Evolutionary conservation across 2,113 vertebrate species (phyloP), one percentile per base, ranked within the genome.

Genomic region (Strigops habroptila): DNA sequence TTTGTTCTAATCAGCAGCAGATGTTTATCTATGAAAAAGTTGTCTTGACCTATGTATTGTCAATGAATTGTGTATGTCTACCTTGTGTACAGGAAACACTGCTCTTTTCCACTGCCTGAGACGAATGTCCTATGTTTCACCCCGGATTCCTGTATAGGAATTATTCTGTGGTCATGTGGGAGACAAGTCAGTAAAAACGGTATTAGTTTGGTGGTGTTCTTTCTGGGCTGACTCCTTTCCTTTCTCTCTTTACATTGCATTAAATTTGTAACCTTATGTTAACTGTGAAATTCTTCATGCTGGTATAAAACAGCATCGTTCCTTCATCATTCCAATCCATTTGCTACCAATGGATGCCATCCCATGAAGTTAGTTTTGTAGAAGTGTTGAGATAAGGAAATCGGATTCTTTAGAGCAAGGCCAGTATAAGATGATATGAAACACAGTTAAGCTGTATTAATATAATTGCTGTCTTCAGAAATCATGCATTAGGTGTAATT

Each of bases 1-100:
- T 93, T 96, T 76, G 16, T 90, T 87, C 35, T 82, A 82, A 95
- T 82, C 89, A 80, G 86, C 76, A 41, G 59, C 63, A 95, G 84
- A 78, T 60, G 44, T 86, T 95, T 91, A 74, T 77, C 52, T 85
- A 9, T 5, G 25, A 90, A 91, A 62, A 90, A 31, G 18, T 67
- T 87, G 18, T 74, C 46, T 68, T 30, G 23, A 52, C 70, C 82
- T 82, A n/a, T 3, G 19, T 55, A 27, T 64, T 90, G n/a, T 80
- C 43, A 53, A 53, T 73, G 24, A 87, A 62, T 63, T 86, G 27
- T 44, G 0, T 52, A 23, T 81, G 46, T 83, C 22, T 76, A 17
- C 33, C 31, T 6, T 21, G 33, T 64, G 22, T 86, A 18, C 75
- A 60, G 69, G 68, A 83, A 88, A 43, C 64, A 49, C 30, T 80